A percentile compares a stretch with the other conserved stretches of the same genome.
Conservation (phyloP, 1,140 invertebrate genomes). For the Schlechtendalia chinensis region DNA sequence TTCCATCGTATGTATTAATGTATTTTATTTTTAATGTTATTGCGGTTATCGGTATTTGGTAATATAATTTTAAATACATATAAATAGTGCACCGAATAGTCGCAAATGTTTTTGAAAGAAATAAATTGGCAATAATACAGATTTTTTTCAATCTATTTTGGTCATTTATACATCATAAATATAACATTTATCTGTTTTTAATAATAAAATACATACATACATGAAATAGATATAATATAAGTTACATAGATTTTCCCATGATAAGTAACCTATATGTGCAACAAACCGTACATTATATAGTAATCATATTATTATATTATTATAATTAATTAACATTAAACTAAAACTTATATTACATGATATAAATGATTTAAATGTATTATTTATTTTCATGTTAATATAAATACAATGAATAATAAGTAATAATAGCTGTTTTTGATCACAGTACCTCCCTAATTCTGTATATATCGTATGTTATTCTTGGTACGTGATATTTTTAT, state of each 20-base stretch:
- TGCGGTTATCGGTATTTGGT: not conserved
- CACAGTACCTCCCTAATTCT: no score
- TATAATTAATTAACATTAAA: no score
- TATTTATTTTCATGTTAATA: no score
- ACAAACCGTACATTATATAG: no score
- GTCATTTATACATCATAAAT: not conserved
- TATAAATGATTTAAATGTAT: no score
- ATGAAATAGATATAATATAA: not conserved
- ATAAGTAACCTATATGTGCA: not conserved
- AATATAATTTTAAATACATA: not conserved
- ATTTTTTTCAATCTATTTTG: not conserved
- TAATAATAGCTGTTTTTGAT: no score
- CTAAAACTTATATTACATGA: no score
- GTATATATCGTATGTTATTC: no score
- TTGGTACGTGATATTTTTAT: no score
- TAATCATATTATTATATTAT: not conserved
- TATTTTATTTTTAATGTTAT: not conserved
- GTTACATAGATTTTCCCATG: not conserved
- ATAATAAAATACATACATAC: not conserved
- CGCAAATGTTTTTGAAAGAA: conserved; percentile 3
- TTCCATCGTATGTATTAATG: not conserved
- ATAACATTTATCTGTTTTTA: not conserved
- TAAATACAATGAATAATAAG: no score
- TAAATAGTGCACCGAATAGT: not conserved
- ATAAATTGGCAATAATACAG: conserved; percentile 6